Evolutionary conservation across 2,797 vertebrate genomes (phyloP).

Genomic region (Jordanella pulchra): DNA sequence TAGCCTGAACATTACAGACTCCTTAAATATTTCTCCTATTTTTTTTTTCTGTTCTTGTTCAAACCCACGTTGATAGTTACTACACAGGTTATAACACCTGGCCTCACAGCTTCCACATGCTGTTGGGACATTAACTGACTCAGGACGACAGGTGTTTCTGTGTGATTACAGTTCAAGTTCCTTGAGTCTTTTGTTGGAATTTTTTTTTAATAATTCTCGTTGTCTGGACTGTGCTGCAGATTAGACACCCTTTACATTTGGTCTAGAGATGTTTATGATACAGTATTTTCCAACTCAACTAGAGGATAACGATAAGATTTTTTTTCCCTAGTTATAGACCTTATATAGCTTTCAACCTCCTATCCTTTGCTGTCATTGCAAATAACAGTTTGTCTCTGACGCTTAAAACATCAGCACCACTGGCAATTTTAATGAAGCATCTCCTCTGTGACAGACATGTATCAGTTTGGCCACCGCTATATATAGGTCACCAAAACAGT

Average conservation of each 20-base stretch:
- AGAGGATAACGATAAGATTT: too few species aligned
- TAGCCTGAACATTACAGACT: neutral
- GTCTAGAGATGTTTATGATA: too few species aligned
- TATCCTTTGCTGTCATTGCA: too few species aligned
- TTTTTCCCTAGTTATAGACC: too few species aligned
- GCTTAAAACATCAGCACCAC: too few species aligned
- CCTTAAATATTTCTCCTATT: slow-evolving; percentile 10
- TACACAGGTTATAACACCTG: slow-evolving; percentile 23
- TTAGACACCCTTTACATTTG: neutral
- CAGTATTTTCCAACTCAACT: too few species aligned
- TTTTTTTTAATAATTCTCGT: neutral
- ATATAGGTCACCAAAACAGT: too few species aligned
- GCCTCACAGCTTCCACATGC: slow-evolving; percentile 9
- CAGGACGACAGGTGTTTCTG: slow-evolving; percentile 16
- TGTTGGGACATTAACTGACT: slow-evolving; percentile 1
- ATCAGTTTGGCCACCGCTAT: too few species aligned
- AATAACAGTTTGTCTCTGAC: too few species aligned
- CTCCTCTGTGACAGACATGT: too few species aligned
- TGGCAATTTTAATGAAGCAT: too few species aligned
- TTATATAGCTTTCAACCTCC: too few species aligned
- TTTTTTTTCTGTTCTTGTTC: slow-evolving; percentile 29
- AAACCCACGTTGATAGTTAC: slow-evolving; percentile 23
- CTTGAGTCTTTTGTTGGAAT: neutral
- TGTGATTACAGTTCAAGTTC: neutral
- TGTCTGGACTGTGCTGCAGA: neutral